phyloP scores from a whole-genome alignment of 2,113 vertebrate species.

The Scomber japonicus region DNA sequence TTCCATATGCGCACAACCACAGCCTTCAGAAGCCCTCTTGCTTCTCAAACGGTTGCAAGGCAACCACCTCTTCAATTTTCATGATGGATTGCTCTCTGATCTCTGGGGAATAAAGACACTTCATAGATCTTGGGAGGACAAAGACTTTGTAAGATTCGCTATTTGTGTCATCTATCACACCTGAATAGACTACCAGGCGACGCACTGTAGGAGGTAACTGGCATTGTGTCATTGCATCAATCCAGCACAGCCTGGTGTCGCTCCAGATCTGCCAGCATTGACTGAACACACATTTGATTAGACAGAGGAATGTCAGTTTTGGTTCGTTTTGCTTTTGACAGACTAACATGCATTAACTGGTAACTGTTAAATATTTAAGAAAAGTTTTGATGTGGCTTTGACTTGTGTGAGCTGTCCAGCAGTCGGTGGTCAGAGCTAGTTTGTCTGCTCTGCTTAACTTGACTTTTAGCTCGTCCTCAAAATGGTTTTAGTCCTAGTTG shows the following conservation, averaged over 20 bases:
- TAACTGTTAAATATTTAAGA: too few relatives aligned
- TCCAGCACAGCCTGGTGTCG: slow-evolving; percentile 23
- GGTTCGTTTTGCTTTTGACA: too few relatives aligned
- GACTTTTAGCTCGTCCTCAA: too few relatives aligned
- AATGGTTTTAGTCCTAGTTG: too few relatives aligned
- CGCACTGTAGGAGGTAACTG: slow-evolving; percentile 35
- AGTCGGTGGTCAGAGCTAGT: too few relatives aligned
- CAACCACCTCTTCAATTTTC: slow-evolving; percentile 57
- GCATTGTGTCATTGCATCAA: slow-evolving; percentile 34
- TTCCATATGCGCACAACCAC: slow-evolving; percentile 48
- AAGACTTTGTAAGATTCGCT: slow-evolving; percentile 33
- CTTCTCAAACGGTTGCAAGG: slow-evolving; percentile 56
- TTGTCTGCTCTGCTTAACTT: too few relatives aligned
- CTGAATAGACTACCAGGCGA: slow-evolving; percentile 46
- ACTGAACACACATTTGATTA: slow-evolving; percentile 57
- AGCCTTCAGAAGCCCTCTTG: slow-evolving; percentile 44
- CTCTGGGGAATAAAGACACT: slow-evolving; percentile 58
- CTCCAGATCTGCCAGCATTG: slow-evolving; percentile 35
- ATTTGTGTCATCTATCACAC: slow-evolving; percentile 53
- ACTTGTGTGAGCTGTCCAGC: too few relatives aligned
- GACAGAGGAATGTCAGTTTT: neutral
- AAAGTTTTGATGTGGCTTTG: too few relatives aligned
- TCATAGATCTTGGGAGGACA: slow-evolving; percentile 55
- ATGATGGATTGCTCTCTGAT: slow-evolving; percentile 61
- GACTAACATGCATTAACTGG: too few relatives aligned